These are phyloP conservation scores for Drosophila meridionalis DNA, from an alignment of 2,888 invertebrate species.

Conservation along the genomic window DNA sequence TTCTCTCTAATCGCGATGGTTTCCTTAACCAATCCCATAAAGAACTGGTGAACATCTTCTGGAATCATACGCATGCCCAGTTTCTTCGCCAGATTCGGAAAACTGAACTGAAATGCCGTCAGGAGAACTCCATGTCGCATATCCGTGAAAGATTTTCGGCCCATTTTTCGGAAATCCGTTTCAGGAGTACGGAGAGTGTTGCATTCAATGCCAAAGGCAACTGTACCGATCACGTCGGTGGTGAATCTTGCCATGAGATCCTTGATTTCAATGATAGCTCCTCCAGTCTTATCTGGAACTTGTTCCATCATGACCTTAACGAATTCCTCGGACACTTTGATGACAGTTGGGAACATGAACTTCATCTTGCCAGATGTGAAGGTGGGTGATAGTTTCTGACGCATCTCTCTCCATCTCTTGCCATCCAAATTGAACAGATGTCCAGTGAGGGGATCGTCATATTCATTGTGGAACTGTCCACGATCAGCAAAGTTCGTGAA, in stretches of 20 bases:
- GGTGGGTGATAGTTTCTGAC: constrained; percentile 83
- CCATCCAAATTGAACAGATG: constrained; percentile 83
- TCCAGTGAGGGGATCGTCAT: constrained; percentile 82
- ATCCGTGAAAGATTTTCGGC: constrained; percentile 47
- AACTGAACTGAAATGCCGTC: constrained; percentile 49
- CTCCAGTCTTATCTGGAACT: constrained; percentile 33
- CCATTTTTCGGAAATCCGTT: constrained; percentile 80
- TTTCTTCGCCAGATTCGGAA: constrained; percentile 64
- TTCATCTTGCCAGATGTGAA: constrained; percentile 80
- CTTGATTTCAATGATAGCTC: constrained; percentile 83
- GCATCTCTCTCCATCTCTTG: constrained; percentile 84
- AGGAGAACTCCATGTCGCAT: constrained; percentile 45
- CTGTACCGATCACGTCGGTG: constrained; percentile 86
- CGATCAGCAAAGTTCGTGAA: constrained; percentile 83
- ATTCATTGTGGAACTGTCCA: constrained; percentile 78
- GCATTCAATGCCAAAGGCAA: constrained; percentile 85
- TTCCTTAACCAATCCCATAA: constrained; percentile 82
- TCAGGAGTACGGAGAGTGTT: constrained; percentile 83
- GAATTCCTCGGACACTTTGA: constrained; percentile 62
- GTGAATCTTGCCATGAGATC: constrained; percentile 85
- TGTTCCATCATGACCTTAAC: constrained; percentile 46
- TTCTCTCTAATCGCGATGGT: constrained; percentile 83
- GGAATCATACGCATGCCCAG: constrained; percentile 65
- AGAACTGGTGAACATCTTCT: constrained; percentile 78
- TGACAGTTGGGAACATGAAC: constrained; percentile 69